These are phyloP conservation scores for Calameuta pallipes DNA, from an alignment of 2,888 invertebrate genomes.

Conservation along the genomic window DNA sequence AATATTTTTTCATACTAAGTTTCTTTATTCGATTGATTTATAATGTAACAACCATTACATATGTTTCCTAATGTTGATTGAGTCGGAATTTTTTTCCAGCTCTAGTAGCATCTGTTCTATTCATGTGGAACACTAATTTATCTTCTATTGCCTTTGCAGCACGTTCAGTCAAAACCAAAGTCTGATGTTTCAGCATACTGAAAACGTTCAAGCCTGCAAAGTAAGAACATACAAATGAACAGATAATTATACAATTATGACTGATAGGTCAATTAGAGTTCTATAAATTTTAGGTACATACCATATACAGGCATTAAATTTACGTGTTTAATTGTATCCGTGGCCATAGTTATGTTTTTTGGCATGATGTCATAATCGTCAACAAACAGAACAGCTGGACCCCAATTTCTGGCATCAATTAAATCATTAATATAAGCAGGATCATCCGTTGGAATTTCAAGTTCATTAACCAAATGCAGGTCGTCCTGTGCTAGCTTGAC, in stretches of 20 bases:
- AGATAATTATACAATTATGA: neutral
- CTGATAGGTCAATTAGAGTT: neutral
- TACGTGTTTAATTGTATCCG: conserved; percentile 81
- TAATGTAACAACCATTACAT: neutral
- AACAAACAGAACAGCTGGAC: conserved; percentile 92
- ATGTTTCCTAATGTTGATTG: conserved; percentile 69
- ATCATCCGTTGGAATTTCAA: conserved; percentile 88
- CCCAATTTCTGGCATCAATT: conserved; percentile 90
- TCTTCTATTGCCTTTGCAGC: conserved; percentile 89
- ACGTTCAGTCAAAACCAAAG: conserved; percentile 85
- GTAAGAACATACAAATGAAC: neutral
- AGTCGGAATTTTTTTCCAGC: conserved; percentile 70
- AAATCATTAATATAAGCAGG: conserved; percentile 82
- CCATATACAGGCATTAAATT: conserved; percentile 97
- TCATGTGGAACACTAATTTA: conserved; percentile 76
- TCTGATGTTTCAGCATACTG: conserved; percentile 97
- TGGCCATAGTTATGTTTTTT: conserved; percentile 86
- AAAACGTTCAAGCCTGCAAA: conserved; percentile 84
- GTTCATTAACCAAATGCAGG: conserved; percentile 86
- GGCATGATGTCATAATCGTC: conserved; percentile 93
- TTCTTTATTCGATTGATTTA: conserved; percentile 9
- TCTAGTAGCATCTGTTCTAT: conserved; percentile 70
- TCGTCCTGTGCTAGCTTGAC: conserved; percentile 96
- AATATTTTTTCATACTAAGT: conserved; percentile 19
- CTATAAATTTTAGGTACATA: conserved; percentile 31